Base-by-base conservation (phyloP, 2,113 vertebrate genomes). In the Carlito syrichta region DNA sequence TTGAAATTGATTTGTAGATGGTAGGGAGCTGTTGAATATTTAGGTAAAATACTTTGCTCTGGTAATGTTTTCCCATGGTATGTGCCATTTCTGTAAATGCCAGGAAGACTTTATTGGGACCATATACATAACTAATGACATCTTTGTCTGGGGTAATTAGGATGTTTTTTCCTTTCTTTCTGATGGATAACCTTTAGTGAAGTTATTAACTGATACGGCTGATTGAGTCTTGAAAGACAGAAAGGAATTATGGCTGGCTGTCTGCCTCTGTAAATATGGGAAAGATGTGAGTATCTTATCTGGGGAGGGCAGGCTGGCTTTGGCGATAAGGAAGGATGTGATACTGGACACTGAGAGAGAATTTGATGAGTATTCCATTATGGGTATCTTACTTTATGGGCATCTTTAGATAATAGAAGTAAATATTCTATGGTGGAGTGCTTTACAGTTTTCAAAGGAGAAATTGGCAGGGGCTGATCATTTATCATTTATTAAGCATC, bases 111-210 rank as follows among this genome's bases (percentile, higher is more conserved):
- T 76, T 40, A 16, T 25, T 56, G 71, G 43, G 77, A 63, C 32
- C 27, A 6, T 22, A 27, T 78, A 52, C 9, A 11, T 45, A 77
- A 77, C 48, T 73, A 86, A 77, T 87, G 79, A 63, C 71, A 10
- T 78, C 63, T 43, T 92, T 82, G 32, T 81, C 90, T 25, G 7
- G 3, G 94, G 81, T 62, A 85, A 92, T 96, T 81, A 95, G 74
- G 50, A 77, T 14, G n/a, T 27, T 14, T 0, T 43, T 4, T 13
- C 66, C 58, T 54, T 22, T 76, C 91, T 95, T 88, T 66, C 84
- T 94, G 90, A 84, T 93, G 63, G 91, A 76, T 93, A 89, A 81
- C 95, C 89, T 95, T 89, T 95, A 58, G 45, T 62, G 69, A 84
- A n/a, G 62, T 95, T 96, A 66, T 96, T 93, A 91, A 90, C 78